Conservation (phyloP, 2,113 vertebrate species). For the Gopherus flavomarginatus region DNA sequence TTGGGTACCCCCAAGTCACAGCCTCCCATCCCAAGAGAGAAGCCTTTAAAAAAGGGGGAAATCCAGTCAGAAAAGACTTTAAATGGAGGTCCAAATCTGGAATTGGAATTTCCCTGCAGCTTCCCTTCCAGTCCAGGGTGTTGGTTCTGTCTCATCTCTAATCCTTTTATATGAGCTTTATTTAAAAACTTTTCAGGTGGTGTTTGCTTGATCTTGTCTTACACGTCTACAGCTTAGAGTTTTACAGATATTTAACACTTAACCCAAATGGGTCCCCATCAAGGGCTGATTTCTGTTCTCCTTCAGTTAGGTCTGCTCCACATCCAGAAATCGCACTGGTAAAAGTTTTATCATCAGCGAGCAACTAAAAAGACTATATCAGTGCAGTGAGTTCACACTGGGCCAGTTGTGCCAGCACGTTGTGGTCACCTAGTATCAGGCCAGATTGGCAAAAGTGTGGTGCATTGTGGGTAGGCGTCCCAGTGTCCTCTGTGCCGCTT, state of each 20-base stretch:
- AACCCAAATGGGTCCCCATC: background rate
- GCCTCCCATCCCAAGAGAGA: background rate
- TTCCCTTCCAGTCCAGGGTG: background rate
- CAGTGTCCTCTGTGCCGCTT: background rate
- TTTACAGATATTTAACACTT: background rate
- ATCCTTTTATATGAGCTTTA: background rate
- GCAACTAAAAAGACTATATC: background rate
- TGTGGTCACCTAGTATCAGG: background rate
- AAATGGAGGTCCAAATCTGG: background rate
- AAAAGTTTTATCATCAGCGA: background rate
- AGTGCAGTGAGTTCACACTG: background rate
- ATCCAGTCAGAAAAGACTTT: background rate
- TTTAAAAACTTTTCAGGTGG: background rate
- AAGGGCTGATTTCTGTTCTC: background rate
- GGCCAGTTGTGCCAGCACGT: background rate
- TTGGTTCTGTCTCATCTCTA: background rate
- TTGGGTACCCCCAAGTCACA: background rate
- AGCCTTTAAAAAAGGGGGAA: background rate
- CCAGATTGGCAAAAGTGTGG: background rate
- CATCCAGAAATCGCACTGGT: background rate
- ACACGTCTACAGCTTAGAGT: background rate
- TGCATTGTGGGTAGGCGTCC: background rate
- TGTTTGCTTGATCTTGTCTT: background rate
- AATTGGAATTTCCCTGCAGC: background rate
- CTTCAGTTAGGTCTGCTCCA: background rate